Conservation (phyloP, 2,113 vertebrate species). For the Callorhinus ursinus region DNA sequence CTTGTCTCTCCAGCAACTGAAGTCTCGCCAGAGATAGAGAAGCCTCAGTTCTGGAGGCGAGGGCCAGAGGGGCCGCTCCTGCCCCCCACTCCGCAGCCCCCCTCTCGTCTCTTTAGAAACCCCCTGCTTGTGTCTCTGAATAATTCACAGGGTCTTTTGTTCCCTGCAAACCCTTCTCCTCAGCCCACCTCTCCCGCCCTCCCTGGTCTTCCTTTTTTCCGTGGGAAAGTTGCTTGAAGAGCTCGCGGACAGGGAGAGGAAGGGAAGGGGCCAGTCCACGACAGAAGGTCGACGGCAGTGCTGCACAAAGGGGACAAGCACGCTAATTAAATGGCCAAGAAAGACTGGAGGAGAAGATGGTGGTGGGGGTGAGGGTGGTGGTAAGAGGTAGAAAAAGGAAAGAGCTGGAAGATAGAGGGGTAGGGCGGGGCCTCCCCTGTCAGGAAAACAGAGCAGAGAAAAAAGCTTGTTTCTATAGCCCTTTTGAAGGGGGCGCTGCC, state of each 20-base stretch:
- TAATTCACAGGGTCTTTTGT: constrained; percentile 84
- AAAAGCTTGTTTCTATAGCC: constrained; percentile 62
- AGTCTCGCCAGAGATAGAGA: constrained; percentile 70
- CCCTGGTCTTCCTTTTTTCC: constrained; percentile 66
- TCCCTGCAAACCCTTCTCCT: constrained; percentile 62
- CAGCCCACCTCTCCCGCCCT: constrained; percentile 54
- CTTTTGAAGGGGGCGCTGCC: constrained; percentile 55
- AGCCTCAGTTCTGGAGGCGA: constrained; percentile 35
- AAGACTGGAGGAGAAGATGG: constrained; percentile 40
- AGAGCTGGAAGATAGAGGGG: background rate
- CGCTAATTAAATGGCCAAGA: constrained; percentile 79
- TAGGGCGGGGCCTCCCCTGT: constrained; percentile 50
- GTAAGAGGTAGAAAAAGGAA: constrained; percentile 58
- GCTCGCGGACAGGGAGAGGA: constrained; percentile 75
- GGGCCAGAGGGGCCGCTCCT: background rate
- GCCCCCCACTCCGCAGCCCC: background rate
- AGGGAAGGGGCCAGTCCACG: constrained; percentile 64
- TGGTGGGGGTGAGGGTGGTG: background rate
- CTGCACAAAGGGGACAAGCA: constrained; percentile 83
- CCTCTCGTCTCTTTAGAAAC: constrained; percentile 81
- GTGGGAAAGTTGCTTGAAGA: constrained; percentile 85
- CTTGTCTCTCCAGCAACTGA: constrained; percentile 76
- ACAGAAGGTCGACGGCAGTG: constrained; percentile 83
- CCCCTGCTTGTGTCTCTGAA: constrained; percentile 72
- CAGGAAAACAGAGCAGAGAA: constrained; percentile 45